A percentile compares a stretch with the other conserved stretches of the same genome.
Conservation (phyloP, 1,140 invertebrate genomes). For the Musca vetustissima region DNA sequence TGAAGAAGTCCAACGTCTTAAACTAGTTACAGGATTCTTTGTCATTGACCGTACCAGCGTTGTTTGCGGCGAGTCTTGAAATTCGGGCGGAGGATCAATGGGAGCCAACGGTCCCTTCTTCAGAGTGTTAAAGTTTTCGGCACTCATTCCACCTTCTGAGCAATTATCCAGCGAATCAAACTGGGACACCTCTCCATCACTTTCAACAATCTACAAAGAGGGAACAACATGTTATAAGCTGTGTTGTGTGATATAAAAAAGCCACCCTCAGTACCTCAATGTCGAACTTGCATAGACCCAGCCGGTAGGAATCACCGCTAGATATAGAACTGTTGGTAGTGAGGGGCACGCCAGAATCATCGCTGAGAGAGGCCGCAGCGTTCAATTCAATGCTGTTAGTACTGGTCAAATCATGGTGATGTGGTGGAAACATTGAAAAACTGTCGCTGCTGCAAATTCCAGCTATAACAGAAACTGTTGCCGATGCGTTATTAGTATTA, state of each 20-base stretch:
- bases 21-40: constrained; percentile 46
- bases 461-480: constrained; percentile 33
- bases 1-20: constrained; percentile 51
- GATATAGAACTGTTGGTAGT: constrained; percentile 62
- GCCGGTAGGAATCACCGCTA: constrained; percentile 59
- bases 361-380: constrained; percentile 56
- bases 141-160: constrained; percentile 69
- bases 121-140: constrained; percentile 78
- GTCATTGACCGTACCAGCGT: constrained; percentile 51
- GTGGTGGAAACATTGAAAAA: constrained; percentile 43
- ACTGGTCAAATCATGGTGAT: constrained; percentile 49
- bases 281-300: constrained; percentile 56
- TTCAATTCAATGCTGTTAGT: constrained; percentile 53
- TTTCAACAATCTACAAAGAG: constrained; percentile 63
- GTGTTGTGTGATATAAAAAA: background rate
- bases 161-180: constrained; percentile 67
- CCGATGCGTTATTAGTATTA: constrained; percentile 28
- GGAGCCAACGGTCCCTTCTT: constrained; percentile 74
- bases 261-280: constrained; percentile 60
- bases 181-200: constrained; percentile 69
- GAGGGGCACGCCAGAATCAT: constrained; percentile 60
- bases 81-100: constrained; percentile 78
- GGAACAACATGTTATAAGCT: background rate
- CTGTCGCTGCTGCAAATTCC: constrained; percentile 46
- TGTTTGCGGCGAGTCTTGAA: constrained; percentile 62